phyloP scores from a whole-genome alignment of 2,888 invertebrate genomes.

The Panopea generosa region DNA sequence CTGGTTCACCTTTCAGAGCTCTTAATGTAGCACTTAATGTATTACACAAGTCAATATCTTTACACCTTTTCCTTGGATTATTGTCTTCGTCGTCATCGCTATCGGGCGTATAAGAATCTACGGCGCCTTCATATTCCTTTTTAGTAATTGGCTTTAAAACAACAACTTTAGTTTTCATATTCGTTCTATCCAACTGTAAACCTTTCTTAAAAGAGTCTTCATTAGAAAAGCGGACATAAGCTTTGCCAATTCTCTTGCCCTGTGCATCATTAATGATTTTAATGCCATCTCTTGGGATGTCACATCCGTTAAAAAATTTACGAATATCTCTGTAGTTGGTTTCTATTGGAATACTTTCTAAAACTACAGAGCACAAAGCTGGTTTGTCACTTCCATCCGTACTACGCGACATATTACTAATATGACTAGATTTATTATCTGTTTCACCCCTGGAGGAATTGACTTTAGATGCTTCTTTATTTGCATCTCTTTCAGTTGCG shows the following conservation, averaged over 20 bases:
- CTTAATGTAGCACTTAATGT: constrained; percentile 50
- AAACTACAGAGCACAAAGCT: constrained; percentile 24
- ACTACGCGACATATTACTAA: no score
- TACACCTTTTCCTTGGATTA: constrained; percentile 16
- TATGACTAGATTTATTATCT: no score
- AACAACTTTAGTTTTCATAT: constrained; percentile 90
- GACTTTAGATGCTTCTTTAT: no score
- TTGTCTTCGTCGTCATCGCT: constrained; percentile 18
- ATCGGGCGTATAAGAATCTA: constrained; percentile 87
- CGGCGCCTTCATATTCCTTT: constrained; percentile 90
- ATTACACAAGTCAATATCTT: constrained; percentile 47
- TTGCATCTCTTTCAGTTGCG: no score
- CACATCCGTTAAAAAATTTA: constrained; percentile 91
- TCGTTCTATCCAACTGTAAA: constrained; percentile 88
- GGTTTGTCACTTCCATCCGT: no score
- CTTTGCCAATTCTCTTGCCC: constrained; percentile 92
- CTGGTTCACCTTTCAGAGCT: constrained; percentile 41
- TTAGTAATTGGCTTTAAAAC: constrained; percentile 90
- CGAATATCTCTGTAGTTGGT: constrained; percentile 93
- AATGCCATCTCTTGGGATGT: constrained; percentile 93
- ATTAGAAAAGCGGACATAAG: constrained; percentile 92
- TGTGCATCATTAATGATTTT: constrained; percentile 93
- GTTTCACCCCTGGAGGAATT: no score
- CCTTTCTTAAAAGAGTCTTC: constrained; percentile 90
- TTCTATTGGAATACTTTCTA: constrained; percentile 87